phyloP scores from a whole-genome alignment of 2,888 invertebrate genomes.

The Chloroclysta siterata region DNA sequence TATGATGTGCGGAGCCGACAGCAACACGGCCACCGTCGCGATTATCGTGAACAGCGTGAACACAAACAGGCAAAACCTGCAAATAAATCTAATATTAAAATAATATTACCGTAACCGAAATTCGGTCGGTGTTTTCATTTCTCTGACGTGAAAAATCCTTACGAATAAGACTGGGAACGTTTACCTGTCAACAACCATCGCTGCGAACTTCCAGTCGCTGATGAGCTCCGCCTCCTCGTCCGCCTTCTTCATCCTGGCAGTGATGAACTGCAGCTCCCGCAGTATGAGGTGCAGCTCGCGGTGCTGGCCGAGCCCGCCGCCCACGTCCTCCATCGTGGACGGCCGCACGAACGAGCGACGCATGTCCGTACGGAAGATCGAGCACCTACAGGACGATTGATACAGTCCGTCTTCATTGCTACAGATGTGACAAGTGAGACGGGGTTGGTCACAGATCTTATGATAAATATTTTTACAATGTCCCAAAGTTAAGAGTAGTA shows the following conservation, averaged over 20 bases:
- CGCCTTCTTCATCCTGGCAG: slow-evolving; percentile 96
- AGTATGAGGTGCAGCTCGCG: slow-evolving; percentile 96
- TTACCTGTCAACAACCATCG: slow-evolving; percentile 97
- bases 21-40: slow-evolving; percentile 95
- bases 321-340: slow-evolving; percentile 91
- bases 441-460: slow-evolving; percentile 3
- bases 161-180: background rate
- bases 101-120: background rate
- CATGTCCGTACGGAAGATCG: slow-evolving; percentile 82
- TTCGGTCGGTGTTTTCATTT: background rate
- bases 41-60: slow-evolving; percentile 97
- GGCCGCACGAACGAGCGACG: slow-evolving; percentile 88
- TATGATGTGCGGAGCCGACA: slow-evolving; percentile 97
- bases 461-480: too few species aligned
- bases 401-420: slow-evolving; percentile 34
- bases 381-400: slow-evolving; percentile 62
- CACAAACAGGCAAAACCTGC: slow-evolving; percentile 95
- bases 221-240: slow-evolving; percentile 97
- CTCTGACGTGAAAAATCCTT: too few species aligned
- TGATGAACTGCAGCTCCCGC: slow-evolving; percentile 97
- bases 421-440: slow-evolving; percentile 38
- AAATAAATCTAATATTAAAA: background rate
- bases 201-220: slow-evolving; percentile 99
- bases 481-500: too few species aligned
- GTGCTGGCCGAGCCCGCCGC: slow-evolving; percentile 87